Base-by-base conservation (phyloP, 2,113 vertebrate species). In the Alaudala cheleensis region DNA sequence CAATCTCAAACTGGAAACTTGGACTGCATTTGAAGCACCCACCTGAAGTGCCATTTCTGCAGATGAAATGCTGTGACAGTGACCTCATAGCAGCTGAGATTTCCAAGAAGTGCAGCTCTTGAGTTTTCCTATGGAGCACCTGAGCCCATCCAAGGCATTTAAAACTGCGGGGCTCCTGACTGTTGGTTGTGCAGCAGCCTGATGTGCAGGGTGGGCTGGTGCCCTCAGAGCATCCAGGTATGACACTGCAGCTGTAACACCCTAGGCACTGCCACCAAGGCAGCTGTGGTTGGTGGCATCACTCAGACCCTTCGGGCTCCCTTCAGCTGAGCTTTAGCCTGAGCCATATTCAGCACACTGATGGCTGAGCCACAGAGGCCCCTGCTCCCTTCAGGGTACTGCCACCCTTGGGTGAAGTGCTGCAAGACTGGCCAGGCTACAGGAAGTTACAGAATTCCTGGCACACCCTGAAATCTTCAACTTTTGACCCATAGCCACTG, bases 61-160 rank as follows among this genome's bases (percentile, higher is more conserved):
- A 16, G 24, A 28, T 8, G 14, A 44, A 31, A 47, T 2, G 47
- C 47, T 28, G 66, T 18, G 21, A 12, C 4, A 1, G 39, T 40
- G 19, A 26, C 39, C 17, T 64, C 7, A 8, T 1, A 24, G 61
- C 37, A 39, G 37, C 37, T 31, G 53, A 47, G 23, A 45, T 22
- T 71, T 44, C 64, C 16, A 28, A 37, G 47, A 14, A 65, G 54
- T 0, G 0, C n/a, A 11, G 14, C 37, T 64, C 34, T 3, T 4
- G 8, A 26, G 34, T 20, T 50, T 61, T 42, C 31, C 31, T 8
- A 19, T 3, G 1, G 16, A 6, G 4, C 12, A 8, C 23, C 14
- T 26, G 12, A 24, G 15, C 15, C 20, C 9, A 2, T 11, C 20
- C 15, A 31, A 23, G 8, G 37, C 3, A 1, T 51, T 45, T 33